Evolutionary conservation across 2,888 invertebrate species (phyloP), one percentile per base, ranked within the genome.

Genomic region (Diogma glabrata): DNA sequence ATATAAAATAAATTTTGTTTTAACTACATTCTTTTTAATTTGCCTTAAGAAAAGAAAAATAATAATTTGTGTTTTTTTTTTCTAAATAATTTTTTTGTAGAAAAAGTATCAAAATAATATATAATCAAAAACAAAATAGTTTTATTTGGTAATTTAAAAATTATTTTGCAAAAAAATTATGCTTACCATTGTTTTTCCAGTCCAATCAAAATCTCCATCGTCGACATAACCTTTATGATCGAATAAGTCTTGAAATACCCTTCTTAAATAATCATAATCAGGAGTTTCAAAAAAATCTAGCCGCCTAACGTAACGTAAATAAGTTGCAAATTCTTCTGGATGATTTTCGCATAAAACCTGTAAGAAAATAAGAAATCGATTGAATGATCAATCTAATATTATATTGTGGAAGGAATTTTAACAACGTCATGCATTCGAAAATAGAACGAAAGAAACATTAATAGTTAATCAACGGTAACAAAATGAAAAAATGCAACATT

Each of bases 241-340:
- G 75, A 88, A 91, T 65, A 93, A 79, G 72, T 89, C 90, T 71
- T 87, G 85, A 77, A 96, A 96, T 73, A 95, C 82, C 72, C 90
- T 90, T 66, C 94, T 81, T 72, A 96, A 81, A 78, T 96, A 96
- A 74, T 97, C 95, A 77, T 99, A 99, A 77, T 99, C 97, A 54
- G 99, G 99, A 60, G 94, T 93, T 78, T 99, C 99, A 77, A 97
- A 99, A 79, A 99, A 99, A 76, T 99, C 99, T 72, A 99, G 78
- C 69, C 94, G 83, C 62, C 88, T 81, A 55, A 99, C 97, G 76
- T 99, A 99, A 65, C 95, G 86, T 62, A 99, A 79, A 75, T 99
- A 99, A 67, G 91, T 93, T 58, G 95, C 91, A 81, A 99, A 85
- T 75, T 99, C 97, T 72, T 97, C 97, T 65, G 88, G 82, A 76